Base-by-base conservation (phyloP, 2,797 vertebrate genomes). In the Petrocephalus schoutedeni region DNA sequence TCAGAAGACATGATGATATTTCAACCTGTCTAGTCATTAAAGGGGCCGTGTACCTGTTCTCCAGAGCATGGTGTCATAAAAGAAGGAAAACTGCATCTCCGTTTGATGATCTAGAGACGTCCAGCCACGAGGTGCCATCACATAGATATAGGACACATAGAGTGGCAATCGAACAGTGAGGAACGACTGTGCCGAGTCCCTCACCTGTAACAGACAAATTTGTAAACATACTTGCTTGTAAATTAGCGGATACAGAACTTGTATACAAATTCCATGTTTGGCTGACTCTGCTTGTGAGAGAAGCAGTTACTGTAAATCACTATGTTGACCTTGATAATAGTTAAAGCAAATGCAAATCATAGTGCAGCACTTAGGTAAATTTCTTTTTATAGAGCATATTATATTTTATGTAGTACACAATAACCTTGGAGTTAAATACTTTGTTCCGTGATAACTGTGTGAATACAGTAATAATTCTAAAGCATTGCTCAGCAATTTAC, bases 31-130 rank as follows among this genome's bases (percentile, higher is more conserved):
- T 49, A 49, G 41, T 80, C 41, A 49, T 80, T 80, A 80, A 80
- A 7, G 2, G 21, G 51, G 19, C 53, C 36, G 51, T 90, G 36
- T 93, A 98, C 98, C 98, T 89, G 98, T 99, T 90, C 97, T 98
- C 98, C 98, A 99, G 71, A 99, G 97, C 88, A 99, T 97, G 0
- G 98, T 99, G 90, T 99, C 98, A 0, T 99, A 99, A 94, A 99
- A 99, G 93, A 99, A 99, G 61, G 98, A 99, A 93, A 99, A 98
- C 93, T 99, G 97, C 98, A 99, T 99, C 95, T 99, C 98, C 0
- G 98, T 99, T 95, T 99, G 98, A 86, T 99, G 98, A 92, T 99
- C 98, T 59, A 99, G 94, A 49, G 98, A 99, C 0, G 98, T 98
- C 98, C 98, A 99, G 83, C 98, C 98, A 80, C 98, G 94, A 0